phyloP scores from a whole-genome alignment of 2,797 vertebrate species.

The Oryzias sinensis region DNA sequence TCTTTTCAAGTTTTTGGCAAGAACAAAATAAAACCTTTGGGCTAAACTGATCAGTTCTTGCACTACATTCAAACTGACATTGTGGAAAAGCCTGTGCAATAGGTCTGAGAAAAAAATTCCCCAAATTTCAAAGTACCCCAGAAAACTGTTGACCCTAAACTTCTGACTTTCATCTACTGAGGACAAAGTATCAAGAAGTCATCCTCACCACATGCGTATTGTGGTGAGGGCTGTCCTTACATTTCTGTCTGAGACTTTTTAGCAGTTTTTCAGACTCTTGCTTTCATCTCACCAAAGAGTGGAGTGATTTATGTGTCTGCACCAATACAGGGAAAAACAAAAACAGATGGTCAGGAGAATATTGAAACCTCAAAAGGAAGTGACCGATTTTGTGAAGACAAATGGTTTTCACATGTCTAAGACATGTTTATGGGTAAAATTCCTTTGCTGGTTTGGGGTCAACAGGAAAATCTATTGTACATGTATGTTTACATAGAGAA shows the following conservation, averaged over 20 bases:
- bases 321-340: not conserved
- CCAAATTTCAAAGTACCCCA: not conserved
- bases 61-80: not conserved
- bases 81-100: not conserved
- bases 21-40: not conserved
- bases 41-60: not conserved
- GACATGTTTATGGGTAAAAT: conserved; percentile 7
- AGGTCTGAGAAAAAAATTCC: not conserved
- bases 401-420: not conserved
- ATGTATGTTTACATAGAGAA: not conserved
- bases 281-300: not conserved
- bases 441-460: not conserved
- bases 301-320: not conserved
- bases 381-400: not conserved
- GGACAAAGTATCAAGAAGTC: not conserved
- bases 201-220: not conserved
- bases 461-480: conserved; percentile 4
- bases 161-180: not conserved
- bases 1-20: not conserved
- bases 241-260: not conserved
- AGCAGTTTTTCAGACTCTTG: not conserved
- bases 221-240: not conserved
- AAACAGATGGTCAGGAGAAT: not conserved
- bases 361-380: not conserved
- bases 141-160: not conserved